Evolutionary conservation across 92 coral and sea anemone genomes (phyloP).

Genomic region (Micromussa lordhowensis): DNA sequence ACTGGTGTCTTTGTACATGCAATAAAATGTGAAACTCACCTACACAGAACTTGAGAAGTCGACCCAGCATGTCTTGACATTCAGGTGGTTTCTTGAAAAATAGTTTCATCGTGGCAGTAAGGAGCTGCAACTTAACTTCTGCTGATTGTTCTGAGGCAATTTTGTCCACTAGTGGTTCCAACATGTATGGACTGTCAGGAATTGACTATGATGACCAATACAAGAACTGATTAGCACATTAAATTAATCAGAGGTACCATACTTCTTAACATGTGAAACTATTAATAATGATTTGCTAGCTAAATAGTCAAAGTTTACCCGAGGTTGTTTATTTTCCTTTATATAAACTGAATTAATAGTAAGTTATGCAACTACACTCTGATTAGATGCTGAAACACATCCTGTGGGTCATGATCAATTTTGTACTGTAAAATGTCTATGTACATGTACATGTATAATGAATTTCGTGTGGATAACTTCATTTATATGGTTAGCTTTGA

Average conservation of each 20-base stretch:
- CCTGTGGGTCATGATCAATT: no score
- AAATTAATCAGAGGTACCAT: background rate
- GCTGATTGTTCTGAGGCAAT: constrained; percentile 85
- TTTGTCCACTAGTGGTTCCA: constrained; percentile 84
- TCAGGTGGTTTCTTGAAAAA: constrained; percentile 98
- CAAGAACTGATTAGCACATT: background rate
- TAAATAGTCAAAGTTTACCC: no score
- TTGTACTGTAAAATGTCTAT: no score
- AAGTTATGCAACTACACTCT: no score
- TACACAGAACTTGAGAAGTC: constrained; percentile 85
- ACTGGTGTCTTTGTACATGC: no score
- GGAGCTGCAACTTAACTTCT: constrained; percentile 84
- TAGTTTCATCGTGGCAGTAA: constrained; percentile 90
- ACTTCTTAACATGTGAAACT: background rate
- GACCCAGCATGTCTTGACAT: constrained; percentile 91
- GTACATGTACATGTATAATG: no score
- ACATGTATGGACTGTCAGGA: constrained; percentile 92
- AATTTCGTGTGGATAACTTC: background rate
- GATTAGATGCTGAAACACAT: no score
- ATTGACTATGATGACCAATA: constrained; percentile 55
- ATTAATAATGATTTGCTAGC: no score
- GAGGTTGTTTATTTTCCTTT: no score
- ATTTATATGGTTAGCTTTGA: no score
- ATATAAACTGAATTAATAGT: no score
- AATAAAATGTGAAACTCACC: constrained; percentile 58